Conservation (phyloP, 1,140 invertebrate genomes). For the Wiebesia pumilae region DNA sequence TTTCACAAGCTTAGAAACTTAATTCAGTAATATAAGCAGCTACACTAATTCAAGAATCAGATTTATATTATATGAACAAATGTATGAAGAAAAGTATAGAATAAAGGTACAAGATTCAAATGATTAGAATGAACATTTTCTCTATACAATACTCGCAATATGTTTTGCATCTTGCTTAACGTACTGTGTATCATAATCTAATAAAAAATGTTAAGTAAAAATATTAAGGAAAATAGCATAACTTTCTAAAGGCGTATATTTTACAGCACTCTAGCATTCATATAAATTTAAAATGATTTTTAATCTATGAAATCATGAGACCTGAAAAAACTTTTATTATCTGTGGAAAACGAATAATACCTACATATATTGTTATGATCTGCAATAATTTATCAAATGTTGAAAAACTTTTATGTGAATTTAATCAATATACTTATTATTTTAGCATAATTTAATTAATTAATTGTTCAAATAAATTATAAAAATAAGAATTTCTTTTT, state of each 20-base stretch:
- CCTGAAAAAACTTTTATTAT: slow-evolving; percentile 24
- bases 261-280: slow-evolving; percentile 76
- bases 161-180: slow-evolving; percentile 40
- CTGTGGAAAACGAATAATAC: slow-evolving; percentile 38
- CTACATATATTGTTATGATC: slow-evolving; percentile 8
- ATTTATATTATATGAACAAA: slow-evolving; percentile 19
- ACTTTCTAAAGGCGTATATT: slow-evolving; percentile 73
- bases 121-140: slow-evolving; percentile 56
- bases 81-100: not conserved
- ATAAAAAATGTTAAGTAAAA: slow-evolving; percentile 58
- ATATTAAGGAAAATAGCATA: slow-evolving; percentile 67
- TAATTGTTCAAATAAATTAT: no score
- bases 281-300: slow-evolving; percentile 56
- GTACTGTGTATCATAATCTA: slow-evolving; percentile 29
- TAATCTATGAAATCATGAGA: slow-evolving; percentile 29
- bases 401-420: not conserved
- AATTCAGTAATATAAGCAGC: slow-evolving; percentile 24
- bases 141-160: slow-evolving; percentile 61
- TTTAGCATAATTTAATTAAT: not conserved
- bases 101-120: slow-evolving; percentile 33
- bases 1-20: slow-evolving; percentile 42
- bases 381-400: not conserved
- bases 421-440: slow-evolving; percentile 29
- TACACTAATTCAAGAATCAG: slow-evolving; percentile 17
- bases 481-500: not conserved